These are phyloP conservation scores for Bombyx mori DNA, from an alignment of 1,140 invertebrate genomes.

Conservation along the genomic window ASM3026992v2 NC_085110.1:3919501-3920000, in stretches of 20 bases:
- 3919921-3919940: too few species aligned
- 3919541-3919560: too few species aligned
- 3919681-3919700: slow-evolving; percentile 14
- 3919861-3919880: slow-evolving; percentile 20
- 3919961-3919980: too few species aligned
- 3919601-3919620: too few species aligned
- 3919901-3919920: too few species aligned
- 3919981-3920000: too few species aligned
- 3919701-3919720: slow-evolving; percentile 14
- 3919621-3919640: too few species aligned
- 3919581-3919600: too few species aligned
- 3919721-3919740: slow-evolving; percentile 11
- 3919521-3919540: too few species aligned
- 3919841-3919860: slow-evolving; percentile 12
- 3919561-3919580: too few species aligned
- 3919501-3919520: too few species aligned
- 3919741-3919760: slow-evolving; percentile 10
- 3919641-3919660: slow-evolving; percentile 9
- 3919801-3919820: slow-evolving; percentile 11
- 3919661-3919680: slow-evolving; percentile 14
- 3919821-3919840: slow-evolving; percentile 7
- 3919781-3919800: slow-evolving; percentile 11
- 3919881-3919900: slow-evolving; percentile 8
- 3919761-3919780: slow-evolving; percentile 4
- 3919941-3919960: too few species aligned